These are phyloP conservation scores for Psophia crepitans DNA, from an alignment of 2,113 vertebrate species.

Conservation along the genomic window DNA sequence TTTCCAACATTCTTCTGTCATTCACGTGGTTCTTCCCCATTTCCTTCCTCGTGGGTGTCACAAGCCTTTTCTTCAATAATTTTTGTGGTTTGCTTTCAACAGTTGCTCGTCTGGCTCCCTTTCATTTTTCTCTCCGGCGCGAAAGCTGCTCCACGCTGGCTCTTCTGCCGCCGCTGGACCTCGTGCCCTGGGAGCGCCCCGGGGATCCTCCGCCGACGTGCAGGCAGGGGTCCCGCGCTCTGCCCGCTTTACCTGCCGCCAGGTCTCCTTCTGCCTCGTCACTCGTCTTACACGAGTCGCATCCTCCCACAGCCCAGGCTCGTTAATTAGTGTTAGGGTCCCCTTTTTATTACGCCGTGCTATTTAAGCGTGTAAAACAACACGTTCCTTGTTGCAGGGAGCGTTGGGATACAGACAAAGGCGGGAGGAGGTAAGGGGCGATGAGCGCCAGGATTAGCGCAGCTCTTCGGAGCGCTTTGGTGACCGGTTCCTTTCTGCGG, in stretches of 20 bases:
- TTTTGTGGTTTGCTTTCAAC: not conserved
- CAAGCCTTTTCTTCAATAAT: not conserved
- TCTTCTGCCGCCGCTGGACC: not conserved
- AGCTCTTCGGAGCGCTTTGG: not conserved
- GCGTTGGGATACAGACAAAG: not conserved
- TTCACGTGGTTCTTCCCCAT: not conserved
- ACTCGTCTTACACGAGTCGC: rapidly evolving
- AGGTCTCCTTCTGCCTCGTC: not conserved
- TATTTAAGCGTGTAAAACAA: rapidly evolving
- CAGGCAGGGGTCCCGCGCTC: not conserved
- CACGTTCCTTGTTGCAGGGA: not conserved
- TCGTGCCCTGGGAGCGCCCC: not conserved
- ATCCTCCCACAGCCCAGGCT: not conserved
- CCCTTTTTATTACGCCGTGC: rapidly evolving
- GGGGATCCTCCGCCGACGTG: no score
- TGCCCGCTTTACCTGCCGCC: not conserved
- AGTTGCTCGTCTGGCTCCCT: not conserved
- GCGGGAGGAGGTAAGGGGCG: not conserved
- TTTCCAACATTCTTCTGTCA: not conserved
- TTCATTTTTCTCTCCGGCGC: not conserved
- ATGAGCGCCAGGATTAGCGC: not conserved
- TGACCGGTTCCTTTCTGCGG: not conserved
- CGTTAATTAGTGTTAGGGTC: not conserved
- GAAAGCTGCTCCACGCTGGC: not conserved
- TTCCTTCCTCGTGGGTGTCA: not conserved